Evolutionary conservation across 2,797 vertebrate genomes (phyloP).

Genomic region (Melanotaenia maccullochi): DNA sequence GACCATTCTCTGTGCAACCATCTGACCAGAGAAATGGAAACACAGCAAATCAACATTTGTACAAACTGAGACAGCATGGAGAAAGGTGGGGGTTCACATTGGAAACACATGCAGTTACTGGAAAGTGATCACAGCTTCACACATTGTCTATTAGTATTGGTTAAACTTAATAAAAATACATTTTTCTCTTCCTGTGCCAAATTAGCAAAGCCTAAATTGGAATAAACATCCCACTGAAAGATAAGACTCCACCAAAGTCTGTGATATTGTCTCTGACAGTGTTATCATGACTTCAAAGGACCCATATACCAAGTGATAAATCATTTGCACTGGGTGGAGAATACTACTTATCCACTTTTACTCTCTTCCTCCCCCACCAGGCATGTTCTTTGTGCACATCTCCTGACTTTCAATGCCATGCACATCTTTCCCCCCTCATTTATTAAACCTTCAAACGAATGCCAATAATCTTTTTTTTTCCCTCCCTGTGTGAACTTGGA

Average conservation of each 20-base stretch:
- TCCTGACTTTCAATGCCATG: constrained; percentile 36
- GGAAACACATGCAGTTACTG: constrained; percentile 39
- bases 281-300: constrained; percentile 68
- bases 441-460: constrained; percentile 11
- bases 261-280: constrained; percentile 54
- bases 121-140: constrained; percentile 30
- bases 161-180: constrained; percentile 4
- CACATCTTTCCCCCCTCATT: constrained; percentile 1
- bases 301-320: constrained; percentile 53
- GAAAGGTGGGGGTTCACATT: background rate
- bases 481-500: constrained; percentile 8
- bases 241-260: constrained; percentile 45
- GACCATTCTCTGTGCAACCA: constrained; percentile 90
- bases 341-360: constrained; percentile 41
- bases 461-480: background rate
- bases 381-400: constrained; percentile 58
- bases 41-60: constrained; percentile 11
- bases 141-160: background rate
- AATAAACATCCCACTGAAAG: constrained; percentile 39
- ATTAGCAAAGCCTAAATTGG: constrained; percentile 21
- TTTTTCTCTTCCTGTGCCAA: background rate
- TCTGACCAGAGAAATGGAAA: constrained; percentile 71
- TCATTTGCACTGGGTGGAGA: constrained; percentile 53
- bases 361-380: constrained; percentile 38
- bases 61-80: constrained; percentile 21